A percentile compares a stretch with the other conserved stretches of the same genome.
Evolutionary conservation across 2,797 vertebrate species (phyloP).

Genomic region (Avahi laniger): DNA sequence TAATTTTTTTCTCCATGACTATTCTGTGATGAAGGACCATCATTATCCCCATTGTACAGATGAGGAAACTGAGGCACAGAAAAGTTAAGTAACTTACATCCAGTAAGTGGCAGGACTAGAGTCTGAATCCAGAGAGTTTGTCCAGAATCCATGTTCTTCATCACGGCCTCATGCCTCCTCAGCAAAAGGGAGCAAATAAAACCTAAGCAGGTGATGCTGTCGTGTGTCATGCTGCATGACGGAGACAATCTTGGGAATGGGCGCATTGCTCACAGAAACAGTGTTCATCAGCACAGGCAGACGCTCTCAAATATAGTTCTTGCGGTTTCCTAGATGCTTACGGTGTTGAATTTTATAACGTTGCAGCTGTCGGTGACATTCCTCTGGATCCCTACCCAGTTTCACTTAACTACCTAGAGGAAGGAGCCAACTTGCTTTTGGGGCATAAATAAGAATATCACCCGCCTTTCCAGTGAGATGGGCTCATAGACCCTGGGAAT

Average conservation of each 20-base stretch:
- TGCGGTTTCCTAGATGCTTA: neutral
- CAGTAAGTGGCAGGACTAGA: neutral
- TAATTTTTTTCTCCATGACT: neutral
- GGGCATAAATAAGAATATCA: neutral
- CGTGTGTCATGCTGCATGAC: fast-evolving
- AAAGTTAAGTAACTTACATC: neutral
- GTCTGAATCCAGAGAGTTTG: neutral
- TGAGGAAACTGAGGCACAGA: neutral
- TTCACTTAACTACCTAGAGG: neutral
- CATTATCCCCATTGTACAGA: neutral
- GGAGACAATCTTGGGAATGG: neutral
- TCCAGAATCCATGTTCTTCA: neutral
- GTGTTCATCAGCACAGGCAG: neutral
- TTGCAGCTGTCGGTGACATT: neutral
- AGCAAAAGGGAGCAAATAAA: neutral
- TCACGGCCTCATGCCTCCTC: neutral
- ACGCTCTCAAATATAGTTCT: neutral
- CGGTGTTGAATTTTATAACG: neutral
- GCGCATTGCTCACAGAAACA: neutral
- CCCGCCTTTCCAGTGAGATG: neutral
- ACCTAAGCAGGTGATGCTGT: neutral
- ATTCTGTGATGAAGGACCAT: neutral
- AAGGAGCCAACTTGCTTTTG: neutral
- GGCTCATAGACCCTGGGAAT: neutral
- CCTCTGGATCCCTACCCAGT: neutral